Evolutionary conservation across 2,888 invertebrate genomes (phyloP).

Genomic region (Oscheius myriophilus): DNA sequence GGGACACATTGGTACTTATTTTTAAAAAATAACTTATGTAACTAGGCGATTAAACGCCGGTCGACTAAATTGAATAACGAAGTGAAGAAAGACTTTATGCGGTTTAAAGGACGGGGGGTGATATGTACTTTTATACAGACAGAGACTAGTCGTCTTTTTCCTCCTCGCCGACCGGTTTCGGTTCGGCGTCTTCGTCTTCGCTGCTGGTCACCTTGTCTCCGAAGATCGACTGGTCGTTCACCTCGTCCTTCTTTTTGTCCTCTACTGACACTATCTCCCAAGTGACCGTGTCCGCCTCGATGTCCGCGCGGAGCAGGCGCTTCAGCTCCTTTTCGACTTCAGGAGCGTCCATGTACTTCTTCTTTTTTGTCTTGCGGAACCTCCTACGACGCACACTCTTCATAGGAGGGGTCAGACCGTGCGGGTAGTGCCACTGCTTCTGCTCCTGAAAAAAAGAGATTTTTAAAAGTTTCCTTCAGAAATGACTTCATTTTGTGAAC

Average conservation of each 20-base stretch:
- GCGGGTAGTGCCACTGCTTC: slow-evolving; percentile 91
- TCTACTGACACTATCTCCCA: slow-evolving; percentile 65
- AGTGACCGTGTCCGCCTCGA: slow-evolving; percentile 60
- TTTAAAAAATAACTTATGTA: background rate
- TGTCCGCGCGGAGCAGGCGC: slow-evolving; percentile 78
- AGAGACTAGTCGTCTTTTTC: slow-evolving; percentile 25
- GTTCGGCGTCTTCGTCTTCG: slow-evolving; percentile 31
- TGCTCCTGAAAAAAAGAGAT: slow-evolving; percentile 81
- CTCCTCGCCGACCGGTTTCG: slow-evolving; percentile 22
- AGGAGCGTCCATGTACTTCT: slow-evolving; percentile 78
- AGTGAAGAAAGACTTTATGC: background rate
- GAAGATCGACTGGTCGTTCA: slow-evolving; percentile 24
- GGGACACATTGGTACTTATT: too few relatives aligned
- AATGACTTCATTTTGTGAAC: too few relatives aligned
- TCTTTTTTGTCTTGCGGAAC: slow-evolving; percentile 76
- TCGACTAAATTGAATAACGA: background rate
- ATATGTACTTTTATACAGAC: background rate
- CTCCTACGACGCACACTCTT: slow-evolving; percentile 90
- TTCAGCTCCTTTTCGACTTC: slow-evolving; percentile 94
- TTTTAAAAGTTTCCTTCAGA: too few relatives aligned
- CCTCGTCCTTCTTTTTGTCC: slow-evolving; percentile 41
- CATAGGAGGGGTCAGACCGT: slow-evolving; percentile 92
- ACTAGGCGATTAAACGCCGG: background rate
- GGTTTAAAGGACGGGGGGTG: too few relatives aligned
- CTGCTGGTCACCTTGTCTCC: slow-evolving; percentile 31